Evolutionary conservation across 92 coral and sea anemone species (phyloP).

Genomic region (Muricea muricata): DNA sequence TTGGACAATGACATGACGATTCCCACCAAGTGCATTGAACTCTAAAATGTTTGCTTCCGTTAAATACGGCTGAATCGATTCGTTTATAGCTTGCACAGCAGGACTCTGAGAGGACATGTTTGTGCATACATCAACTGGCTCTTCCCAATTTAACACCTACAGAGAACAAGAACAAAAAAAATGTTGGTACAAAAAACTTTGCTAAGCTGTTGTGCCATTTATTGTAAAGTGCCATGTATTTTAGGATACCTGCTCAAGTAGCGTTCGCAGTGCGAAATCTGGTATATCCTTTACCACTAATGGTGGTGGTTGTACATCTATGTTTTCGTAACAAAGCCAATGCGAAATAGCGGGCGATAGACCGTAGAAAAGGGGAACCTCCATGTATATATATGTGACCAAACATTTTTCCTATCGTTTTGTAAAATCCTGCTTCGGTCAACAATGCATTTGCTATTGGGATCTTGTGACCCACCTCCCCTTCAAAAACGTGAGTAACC

Average conservation of each 20-base stretch:
- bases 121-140: slow-evolving; percentile 28
- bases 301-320: not conserved
- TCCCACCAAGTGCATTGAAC: slow-evolving; percentile 1
- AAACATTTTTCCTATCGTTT: not conserved
- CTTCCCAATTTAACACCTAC: slow-evolving; percentile 42
- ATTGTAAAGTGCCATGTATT: too few species aligned
- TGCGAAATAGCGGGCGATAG: not conserved
- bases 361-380: not conserved
- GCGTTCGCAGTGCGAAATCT: not conserved
- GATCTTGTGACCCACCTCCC: too few species aligned
- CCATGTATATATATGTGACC: slow-evolving; percentile 1
- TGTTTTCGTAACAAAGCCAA: not conserved
- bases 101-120: slow-evolving; percentile 20
- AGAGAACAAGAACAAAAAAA: not conserved
- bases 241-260: not conserved
- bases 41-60: not conserved
- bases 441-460: not conserved
- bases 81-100: not conserved
- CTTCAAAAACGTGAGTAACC: slow-evolving; percentile 4
- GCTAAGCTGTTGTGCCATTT: too few species aligned
- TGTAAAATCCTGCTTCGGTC: slow-evolving; percentile 4
- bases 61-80: not conserved
- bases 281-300: not conserved
- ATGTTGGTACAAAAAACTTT: too few species aligned
- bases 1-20: slow-evolving; percentile 39